Evolutionary conservation across 92 coral and sea anemone genomes (phyloP), one percentile per base, ranked within the genome.

Genomic region (Galaxea fascicularis): DNA sequence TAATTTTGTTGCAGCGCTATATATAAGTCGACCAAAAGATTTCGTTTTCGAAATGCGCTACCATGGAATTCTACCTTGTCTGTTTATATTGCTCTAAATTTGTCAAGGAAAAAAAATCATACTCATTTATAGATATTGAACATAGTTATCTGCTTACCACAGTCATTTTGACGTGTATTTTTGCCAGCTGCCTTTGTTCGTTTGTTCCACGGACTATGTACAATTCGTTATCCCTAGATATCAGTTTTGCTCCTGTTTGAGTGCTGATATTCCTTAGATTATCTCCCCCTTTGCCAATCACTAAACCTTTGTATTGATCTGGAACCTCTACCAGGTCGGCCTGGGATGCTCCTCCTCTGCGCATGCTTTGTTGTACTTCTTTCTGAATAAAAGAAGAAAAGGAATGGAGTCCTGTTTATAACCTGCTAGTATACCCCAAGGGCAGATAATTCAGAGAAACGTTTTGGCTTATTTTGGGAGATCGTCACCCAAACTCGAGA

Each of bases 291-390:
- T 57, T 74, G 2, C 79, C 79, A 51, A 74, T 49, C 21, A 74
- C 79, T 51, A 74, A 5, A 14, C 79, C 79, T 74, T 74, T 51
- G 79, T 47, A 74, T 51, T 4, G 0, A 7, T 10, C 46, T 47
- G 79, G 79, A 74, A 74, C 46, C 41, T 74, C 63, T 64, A 57
- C 79, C 14, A 74, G 65, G 35, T 74, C 79, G 17, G 44, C 29
- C 0, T 20, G 27, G 49, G 30, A 8, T 3, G 54, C 41, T 26
- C 18, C 47, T 69, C 31, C 51, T n/a, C 8, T 12, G 62, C 4
- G 24, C 74, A 35, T 20, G 30, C 66, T 60, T 20, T 60, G 4
- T 26, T 24, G 66, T 60, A 22, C 8, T 60, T 22, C 30, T 30
- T 60, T 12, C 66, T 60, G 66, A 17, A 31, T 4, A 46, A 17